Percentiles rank a stretch among this genome's conserved stretches.
phyloP scores from a whole-genome alignment of 2,113 vertebrate genomes.

The Tragelaphus imberbis region DNA sequence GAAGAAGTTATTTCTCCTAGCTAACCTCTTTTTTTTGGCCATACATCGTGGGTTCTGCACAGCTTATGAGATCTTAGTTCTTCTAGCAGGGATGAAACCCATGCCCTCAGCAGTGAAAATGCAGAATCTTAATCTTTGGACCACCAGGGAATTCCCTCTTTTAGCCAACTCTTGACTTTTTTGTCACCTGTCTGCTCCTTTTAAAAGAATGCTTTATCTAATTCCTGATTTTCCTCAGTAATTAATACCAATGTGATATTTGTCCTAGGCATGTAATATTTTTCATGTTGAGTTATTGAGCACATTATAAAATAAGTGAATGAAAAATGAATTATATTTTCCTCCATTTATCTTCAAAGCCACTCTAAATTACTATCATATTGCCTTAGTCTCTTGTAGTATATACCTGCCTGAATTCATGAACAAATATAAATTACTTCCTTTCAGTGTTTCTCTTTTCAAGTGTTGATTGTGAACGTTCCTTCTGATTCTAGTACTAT shows the following conservation, averaged over 20 bases:
- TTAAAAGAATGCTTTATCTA: neutral
- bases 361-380: neutral
- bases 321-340: neutral
- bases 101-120: neutral
- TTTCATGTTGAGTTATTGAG: neutral
- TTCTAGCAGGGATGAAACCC: neutral
- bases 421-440: neutral
- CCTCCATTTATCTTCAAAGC: neutral
- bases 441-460: neutral
- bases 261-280: neutral
- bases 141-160: neutral
- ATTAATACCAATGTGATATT: neutral
- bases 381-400: neutral
- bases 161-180: neutral
- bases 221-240: neutral
- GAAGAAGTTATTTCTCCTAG: neutral
- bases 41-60: neutral
- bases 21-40: neutral
- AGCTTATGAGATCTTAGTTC: neutral
- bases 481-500: neutral
- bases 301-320: neutral
- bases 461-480: neutral
- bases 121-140: neutral
- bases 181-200: neutral
- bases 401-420: neutral